These are phyloP conservation scores for Etia nguti DNA, from an alignment of 2,113 vertebrate species.

Conservation along the genomic window DNA sequence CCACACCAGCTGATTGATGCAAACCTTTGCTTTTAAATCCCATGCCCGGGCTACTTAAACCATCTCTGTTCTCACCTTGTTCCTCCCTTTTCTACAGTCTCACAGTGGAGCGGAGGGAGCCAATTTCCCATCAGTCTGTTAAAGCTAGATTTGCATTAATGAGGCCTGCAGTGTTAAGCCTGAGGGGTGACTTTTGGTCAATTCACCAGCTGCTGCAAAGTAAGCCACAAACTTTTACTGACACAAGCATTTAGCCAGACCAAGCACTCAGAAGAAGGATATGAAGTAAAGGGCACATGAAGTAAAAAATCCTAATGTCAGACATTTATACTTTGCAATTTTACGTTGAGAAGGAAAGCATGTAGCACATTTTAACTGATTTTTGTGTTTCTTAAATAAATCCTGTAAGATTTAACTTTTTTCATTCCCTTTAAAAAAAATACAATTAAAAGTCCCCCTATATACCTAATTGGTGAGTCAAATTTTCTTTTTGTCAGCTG, in stretches of 20 bases:
- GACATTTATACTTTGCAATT: not conserved
- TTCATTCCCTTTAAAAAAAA: not conserved
- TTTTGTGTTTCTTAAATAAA: not conserved
- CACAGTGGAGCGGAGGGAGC: conserved; percentile 13
- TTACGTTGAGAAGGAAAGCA: not conserved
- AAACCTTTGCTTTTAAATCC: conserved; percentile 15
- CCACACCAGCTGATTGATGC: conserved; percentile 5
- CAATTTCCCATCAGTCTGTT: conserved; percentile 47
- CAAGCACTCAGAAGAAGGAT: conserved; percentile 5
- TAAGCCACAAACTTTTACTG: conserved; percentile 57
- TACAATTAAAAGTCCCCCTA: not conserved
- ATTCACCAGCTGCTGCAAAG: conserved; percentile 45
- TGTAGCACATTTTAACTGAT: not conserved
- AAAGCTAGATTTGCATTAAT: conserved; percentile 71
- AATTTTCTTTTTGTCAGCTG: not conserved
- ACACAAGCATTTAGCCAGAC: conserved; percentile 40
- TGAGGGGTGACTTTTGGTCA: conserved; percentile 37
- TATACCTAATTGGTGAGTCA: not conserved
- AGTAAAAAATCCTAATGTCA: not conserved
- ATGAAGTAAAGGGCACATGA: conserved; percentile 15
- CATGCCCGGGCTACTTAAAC: conserved; percentile 23
- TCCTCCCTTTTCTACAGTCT: conserved; percentile 17
- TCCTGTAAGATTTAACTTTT: not conserved
- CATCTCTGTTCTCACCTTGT: conserved; percentile 26
- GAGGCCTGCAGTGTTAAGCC: conserved; percentile 51